Conservation (phyloP, 2,888 invertebrate genomes). For the Anticlea derivata region DNA sequence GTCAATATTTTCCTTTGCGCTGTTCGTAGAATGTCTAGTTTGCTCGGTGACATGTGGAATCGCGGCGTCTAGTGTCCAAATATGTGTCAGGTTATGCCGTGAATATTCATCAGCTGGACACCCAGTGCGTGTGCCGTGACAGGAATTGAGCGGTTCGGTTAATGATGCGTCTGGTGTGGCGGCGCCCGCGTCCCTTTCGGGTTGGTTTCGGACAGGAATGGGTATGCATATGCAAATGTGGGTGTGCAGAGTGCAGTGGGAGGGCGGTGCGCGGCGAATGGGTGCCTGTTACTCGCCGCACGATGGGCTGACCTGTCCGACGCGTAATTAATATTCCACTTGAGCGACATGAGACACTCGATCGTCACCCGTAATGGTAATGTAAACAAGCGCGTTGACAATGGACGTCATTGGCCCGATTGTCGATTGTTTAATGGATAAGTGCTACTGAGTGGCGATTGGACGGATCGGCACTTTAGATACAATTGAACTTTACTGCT, state of each 20-base stretch:
- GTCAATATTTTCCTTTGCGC: constrained; percentile 78
- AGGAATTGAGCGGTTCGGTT: constrained; percentile 75
- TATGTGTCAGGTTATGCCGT: constrained; percentile 80
- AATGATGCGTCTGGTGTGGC: constrained; percentile 75
- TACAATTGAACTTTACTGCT: constrained; percentile 13
- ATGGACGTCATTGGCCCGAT: constrained; percentile 64
- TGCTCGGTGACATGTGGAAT: constrained; percentile 70
- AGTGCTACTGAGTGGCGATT: constrained; percentile 70
- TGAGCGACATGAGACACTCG: constrained; percentile 76
- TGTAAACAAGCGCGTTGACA: constrained; percentile 75
- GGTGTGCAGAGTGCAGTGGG: constrained; percentile 64
- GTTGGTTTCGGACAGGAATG: constrained; percentile 67
- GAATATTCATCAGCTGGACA: constrained; percentile 82
- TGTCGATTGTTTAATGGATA: constrained; percentile 58
- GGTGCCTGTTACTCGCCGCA: constrained; percentile 66
- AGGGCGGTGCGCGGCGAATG: constrained; percentile 77
- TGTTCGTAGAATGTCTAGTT: constrained; percentile 69
- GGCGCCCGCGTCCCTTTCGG: constrained; percentile 70
- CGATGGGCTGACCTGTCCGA: constrained; percentile 64
- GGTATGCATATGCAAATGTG: constrained; percentile 81
- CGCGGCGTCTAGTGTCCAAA: constrained; percentile 70
- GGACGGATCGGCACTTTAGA: constrained; percentile 49
- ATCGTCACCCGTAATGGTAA: constrained; percentile 78
- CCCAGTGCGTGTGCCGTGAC: constrained; percentile 79
- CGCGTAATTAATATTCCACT: constrained; percentile 79